Evolutionary conservation across 2,113 vertebrate species (phyloP), one percentile per base, ranked within the genome.

Genomic region (Peromyscus polionotus): DNA sequence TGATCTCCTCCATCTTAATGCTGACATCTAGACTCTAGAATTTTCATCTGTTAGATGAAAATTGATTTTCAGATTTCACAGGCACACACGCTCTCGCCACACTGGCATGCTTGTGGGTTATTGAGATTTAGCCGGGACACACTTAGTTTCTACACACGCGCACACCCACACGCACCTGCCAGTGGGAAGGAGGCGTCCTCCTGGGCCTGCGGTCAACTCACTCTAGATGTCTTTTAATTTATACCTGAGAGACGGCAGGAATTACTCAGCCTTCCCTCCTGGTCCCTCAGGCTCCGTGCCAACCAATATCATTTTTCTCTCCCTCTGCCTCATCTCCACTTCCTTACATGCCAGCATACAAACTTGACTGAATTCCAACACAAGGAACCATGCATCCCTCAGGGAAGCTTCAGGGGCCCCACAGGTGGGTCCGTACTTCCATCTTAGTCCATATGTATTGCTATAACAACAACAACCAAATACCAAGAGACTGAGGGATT

Each of bases 1-100:
- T 16, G 33, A 48, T 17, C 9, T 0, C 4, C 9, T 65, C 24
- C 0, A 7, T 72, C 68, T n/a, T 72, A 76, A 77, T 7, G 31
- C 70, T 57, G 54, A 48, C 33, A n/a, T 48, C 42, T 19, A 45
- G 76, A 45, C 22, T 48, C 85, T 7, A 36, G 61, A 68, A 70
- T 86, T 42, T 73, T 95, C 45, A 65, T 51, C 75, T 80, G 31
- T 72, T 72, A 84, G 88, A 79, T 84, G 90, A 92, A 91, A 94
- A 88, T 94, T 72, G 63, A 95, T 94, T 79, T 95, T 76, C 70
- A 83, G 76, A 77, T 93, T 77, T n/a, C 77, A 12, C 51, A 36
- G 5, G 51, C 51, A 11, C 51, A 11, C 51, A 51, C 9, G 51
- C 76, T 90, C 75, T 63, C 42, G 80, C 73, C 80, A 93, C 67